Conservation (phyloP, 2,113 vertebrate species). For the Brachyhypopomus gauderio region DNA sequence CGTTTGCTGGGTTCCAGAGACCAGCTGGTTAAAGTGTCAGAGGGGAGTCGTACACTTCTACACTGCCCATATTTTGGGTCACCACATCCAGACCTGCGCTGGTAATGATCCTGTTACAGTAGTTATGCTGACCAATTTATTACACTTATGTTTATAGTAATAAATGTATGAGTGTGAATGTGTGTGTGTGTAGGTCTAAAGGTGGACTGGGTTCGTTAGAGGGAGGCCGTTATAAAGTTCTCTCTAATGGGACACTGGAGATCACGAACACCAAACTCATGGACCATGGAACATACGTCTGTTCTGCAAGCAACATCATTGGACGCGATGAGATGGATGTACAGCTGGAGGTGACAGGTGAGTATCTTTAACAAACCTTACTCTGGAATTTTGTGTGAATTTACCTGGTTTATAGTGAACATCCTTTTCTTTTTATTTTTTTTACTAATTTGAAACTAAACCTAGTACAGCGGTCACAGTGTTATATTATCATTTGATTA, state of each 20-base stretch:
- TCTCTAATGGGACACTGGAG: slow-evolving; percentile 90
- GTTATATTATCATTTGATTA: neutral
- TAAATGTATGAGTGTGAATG: neutral
- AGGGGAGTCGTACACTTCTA: slow-evolving; percentile 82
- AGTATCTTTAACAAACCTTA: slow-evolving; percentile 9
- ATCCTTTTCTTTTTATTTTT: neutral
- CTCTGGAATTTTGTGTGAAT: neutral
- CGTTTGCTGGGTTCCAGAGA: slow-evolving; percentile 82
- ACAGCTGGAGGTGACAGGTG: slow-evolving; percentile 95
- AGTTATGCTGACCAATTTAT: neutral
- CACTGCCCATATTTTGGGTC: slow-evolving; percentile 94
- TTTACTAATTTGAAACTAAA: no score
- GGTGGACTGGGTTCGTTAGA: slow-evolving; percentile 89
- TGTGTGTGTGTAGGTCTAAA: slow-evolving; percentile 84
- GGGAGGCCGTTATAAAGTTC: slow-evolving; percentile 85
- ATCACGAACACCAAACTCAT: slow-evolving; percentile 82
- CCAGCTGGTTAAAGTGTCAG: slow-evolving; percentile 84
- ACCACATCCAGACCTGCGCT: slow-evolving; percentile 88
- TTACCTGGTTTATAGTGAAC: neutral
- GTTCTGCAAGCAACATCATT: slow-evolving; percentile 89
- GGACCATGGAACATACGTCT: slow-evolving; percentile 92
- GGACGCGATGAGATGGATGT: slow-evolving; percentile 89
- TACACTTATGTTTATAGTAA: neutral
- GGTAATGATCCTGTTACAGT: slow-evolving; percentile 76
- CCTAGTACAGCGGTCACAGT: no score